These are phyloP conservation scores for Periphyllus acericola DNA, from an alignment of 2,888 invertebrate genomes.

Conservation along the genomic window DNA sequence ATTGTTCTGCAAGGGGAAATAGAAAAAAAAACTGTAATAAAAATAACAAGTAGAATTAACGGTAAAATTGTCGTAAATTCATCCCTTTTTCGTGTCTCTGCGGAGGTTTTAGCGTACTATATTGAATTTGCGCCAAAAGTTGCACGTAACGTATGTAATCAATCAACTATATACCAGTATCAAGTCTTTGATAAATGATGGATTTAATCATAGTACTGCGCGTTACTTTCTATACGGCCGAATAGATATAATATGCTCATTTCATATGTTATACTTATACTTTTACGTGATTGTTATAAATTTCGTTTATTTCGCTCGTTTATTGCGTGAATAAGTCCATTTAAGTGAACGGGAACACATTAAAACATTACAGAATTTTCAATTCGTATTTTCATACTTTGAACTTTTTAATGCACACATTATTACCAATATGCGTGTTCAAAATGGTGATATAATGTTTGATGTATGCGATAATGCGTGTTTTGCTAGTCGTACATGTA, in stretches of 20 bases:
- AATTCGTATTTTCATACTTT: background rate
- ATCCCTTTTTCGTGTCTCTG: background rate
- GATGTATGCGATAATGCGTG: background rate
- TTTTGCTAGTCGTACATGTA: background rate
- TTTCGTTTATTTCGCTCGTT: background rate
- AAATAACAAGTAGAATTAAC: background rate
- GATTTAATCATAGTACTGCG: background rate
- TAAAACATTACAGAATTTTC: background rate
- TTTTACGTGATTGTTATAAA: background rate
- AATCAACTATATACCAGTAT: background rate
- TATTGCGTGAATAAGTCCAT: background rate
- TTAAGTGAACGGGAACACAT: background rate
- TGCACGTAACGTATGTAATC: background rate
- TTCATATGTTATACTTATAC: background rate
- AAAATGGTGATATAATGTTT: background rate
- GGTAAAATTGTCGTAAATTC: slow-evolving; percentile 4
- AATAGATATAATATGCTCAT: background rate
- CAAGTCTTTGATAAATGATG: background rate
- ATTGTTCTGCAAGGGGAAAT: slow-evolving; percentile 22
- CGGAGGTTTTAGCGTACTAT: background rate
- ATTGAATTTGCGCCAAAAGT: background rate
- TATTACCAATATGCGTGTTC: background rate
- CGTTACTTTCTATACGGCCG: background rate
- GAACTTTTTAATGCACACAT: background rate
- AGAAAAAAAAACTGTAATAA: background rate